A percentile compares a stretch with the other conserved stretches of the same genome.
Conservation (phyloP, 2,888 invertebrate genomes). For the Diarsia dahlii region DNA sequence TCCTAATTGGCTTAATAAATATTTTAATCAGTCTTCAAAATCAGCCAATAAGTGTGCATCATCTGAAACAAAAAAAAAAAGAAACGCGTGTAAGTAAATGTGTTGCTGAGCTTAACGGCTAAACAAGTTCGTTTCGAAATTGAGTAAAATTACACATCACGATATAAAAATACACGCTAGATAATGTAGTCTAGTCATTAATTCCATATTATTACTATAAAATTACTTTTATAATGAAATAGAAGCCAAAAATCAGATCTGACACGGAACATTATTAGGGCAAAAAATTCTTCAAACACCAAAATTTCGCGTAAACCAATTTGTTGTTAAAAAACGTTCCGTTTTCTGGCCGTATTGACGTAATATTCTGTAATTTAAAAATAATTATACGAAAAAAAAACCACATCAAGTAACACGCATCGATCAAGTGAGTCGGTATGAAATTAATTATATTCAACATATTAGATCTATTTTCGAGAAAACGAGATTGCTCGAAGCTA, state of each 20-base stretch:
- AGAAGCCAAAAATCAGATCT: conserved; percentile 66
- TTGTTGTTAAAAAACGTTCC: conserved; percentile 76
- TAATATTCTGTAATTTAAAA: conserved; percentile 88
- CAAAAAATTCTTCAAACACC: conserved; percentile 80
- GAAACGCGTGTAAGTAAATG: conserved; percentile 67
- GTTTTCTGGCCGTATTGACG: conserved; percentile 86
- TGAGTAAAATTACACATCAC: conserved; percentile 76
- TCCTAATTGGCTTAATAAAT: conserved; percentile 81
- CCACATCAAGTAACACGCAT: conserved; percentile 84
- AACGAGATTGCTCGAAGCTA: conserved; percentile 87
- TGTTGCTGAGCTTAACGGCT: conserved; percentile 61
- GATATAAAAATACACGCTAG: conserved; percentile 67
- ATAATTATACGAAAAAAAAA: conserved; percentile 84
- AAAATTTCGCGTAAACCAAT: conserved; percentile 85
- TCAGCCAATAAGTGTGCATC: conserved; percentile 80
- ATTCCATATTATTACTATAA: conserved; percentile 76
- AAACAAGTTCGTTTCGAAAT: conserved; percentile 72
- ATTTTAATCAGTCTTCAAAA: conserved; percentile 86
- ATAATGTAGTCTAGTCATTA: conserved; percentile 72
- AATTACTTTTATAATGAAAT: conserved; percentile 84
- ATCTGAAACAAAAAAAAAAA: conserved; percentile 86
- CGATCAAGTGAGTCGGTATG: conserved; percentile 85
- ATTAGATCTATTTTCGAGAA: conserved; percentile 90
- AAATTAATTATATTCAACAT: conserved; percentile 90
- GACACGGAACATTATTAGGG: conserved; percentile 68